These are phyloP conservation scores for Sphenopsis melanotis DNA, from an alignment of 2,797 vertebrate genomes.

Conservation along the genomic window DNA sequence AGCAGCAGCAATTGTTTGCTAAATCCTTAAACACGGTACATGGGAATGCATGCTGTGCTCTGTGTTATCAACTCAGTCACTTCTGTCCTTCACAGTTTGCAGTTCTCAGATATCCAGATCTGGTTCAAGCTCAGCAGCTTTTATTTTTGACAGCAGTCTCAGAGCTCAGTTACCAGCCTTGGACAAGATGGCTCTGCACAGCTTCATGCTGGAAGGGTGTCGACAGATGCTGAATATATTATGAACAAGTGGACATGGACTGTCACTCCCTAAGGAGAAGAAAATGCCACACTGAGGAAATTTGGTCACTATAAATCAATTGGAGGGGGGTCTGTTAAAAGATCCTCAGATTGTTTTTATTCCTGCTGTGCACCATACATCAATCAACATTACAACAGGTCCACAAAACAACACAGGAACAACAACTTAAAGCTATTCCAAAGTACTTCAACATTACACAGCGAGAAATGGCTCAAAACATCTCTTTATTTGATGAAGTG, in stretches of 20 bases:
- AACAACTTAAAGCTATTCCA: background rate
- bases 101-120: constrained; percentile 59
- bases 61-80: background rate
- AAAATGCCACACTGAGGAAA: background rate
- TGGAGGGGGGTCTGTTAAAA: background rate
- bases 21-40: background rate
- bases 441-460: background rate
- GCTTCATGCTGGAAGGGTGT: background rate
- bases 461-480: background rate
- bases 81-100: constrained; percentile 31
- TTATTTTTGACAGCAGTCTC: constrained; percentile 66
- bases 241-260: constrained; percentile 24
- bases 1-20: background rate
- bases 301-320: background rate
- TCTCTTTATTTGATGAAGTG: background rate
- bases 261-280: background rate
- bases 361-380: background rate
- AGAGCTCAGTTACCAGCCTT: constrained; percentile 57
- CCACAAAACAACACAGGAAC: background rate
- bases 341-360: background rate
- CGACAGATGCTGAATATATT: constrained; percentile 59
- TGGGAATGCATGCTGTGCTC: background rate
- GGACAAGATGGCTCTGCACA: constrained; percentile 18
- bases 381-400: background rate
- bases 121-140: constrained; percentile 69